Base-by-base conservation (phyloP, 2,888 invertebrate species). In the Sarcophaga variegata region DNA sequence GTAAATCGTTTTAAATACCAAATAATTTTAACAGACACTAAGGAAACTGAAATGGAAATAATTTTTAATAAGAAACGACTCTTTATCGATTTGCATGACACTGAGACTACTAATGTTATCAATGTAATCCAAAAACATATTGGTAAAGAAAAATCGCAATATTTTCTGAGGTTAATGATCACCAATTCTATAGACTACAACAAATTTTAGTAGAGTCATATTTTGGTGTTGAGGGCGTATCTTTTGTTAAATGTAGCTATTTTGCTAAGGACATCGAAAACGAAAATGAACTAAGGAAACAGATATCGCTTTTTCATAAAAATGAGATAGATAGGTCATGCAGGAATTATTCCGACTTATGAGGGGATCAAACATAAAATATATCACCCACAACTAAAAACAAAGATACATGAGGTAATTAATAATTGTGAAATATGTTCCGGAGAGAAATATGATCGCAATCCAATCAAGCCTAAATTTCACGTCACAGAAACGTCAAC, bases 281-380 rank as follows among this genome's bases (percentile, higher is more conserved):
- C 47, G 84, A 87, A 70, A 72, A 79, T 25, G 85, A 88, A 81
- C 64, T 80, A 60, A 71, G n/a, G 17, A 81, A 85, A 85, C 72
- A 88, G 45, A 88, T 88, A 76, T 75, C 77, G 76, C 47, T 83
- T 14, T 86, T 86, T 66, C 85, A 88, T 62, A 78, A 84, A 81
- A n/a, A 72, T n/a, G 89, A 90, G 75, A 20, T 20, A 20, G 20
- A 63, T 75, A 78, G 89, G 88, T n/a, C 87, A 89, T 67, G 62
- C 81, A 66, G 88, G 81, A 64, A 84, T 85, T 64, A 81, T 75
- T 11, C 80, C 86, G 67, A 88, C 85, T 71, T 87, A 84, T 63
- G 76, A 87, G 64, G 77, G 83, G 11, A 75, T 86, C 17, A 88
- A 88, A 83, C 54, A 77, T 59, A 82, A 88, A 82, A 77, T 85